phyloP scores from a whole-genome alignment of 1,140 invertebrate genomes.

The Drosophila cardini region DNA sequence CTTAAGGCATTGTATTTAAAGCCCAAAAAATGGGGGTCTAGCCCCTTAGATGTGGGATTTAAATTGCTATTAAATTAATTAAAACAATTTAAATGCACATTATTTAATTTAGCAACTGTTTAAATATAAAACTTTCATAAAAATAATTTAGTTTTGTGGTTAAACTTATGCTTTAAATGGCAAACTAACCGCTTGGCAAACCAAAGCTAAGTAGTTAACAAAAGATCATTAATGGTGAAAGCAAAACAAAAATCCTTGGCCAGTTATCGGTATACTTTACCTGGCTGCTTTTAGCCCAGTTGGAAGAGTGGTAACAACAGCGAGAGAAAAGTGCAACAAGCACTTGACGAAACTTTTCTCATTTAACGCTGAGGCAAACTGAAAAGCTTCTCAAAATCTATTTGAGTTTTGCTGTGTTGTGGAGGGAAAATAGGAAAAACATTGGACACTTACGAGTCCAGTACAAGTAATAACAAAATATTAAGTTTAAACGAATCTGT shows the following conservation, averaged over 20 bases:
- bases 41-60: no score
- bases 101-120: no score
- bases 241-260: conserved; percentile 25
- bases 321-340: conserved; percentile 74
- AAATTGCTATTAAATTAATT: no score
- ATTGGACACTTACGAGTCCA: conserved; percentile 61
- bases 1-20: not conserved
- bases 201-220: conserved; percentile 53
- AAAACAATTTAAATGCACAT: no score
- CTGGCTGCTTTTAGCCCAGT: conserved; percentile 26
- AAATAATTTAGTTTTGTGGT: conserved; percentile 19
- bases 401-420: conserved; percentile 54
- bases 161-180: conserved; percentile 28
- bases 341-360: conserved; percentile 76
- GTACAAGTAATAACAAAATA: conserved; percentile 74
- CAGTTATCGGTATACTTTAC: conserved; percentile 57
- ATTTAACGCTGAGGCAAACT: conserved; percentile 78
- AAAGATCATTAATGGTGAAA: conserved; percentile 68
- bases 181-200: conserved; percentile 24
- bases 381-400: conserved; percentile 82
- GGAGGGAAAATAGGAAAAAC: conserved; percentile 46
- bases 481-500: conserved; percentile 71
- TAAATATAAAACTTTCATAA: not conserved
- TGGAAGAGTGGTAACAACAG: conserved; percentile 37
- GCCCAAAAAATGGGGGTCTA: no score